Evolutionary conservation across 2,888 invertebrate species (phyloP).

Genomic region (Chaetoderma sp.): DNA sequence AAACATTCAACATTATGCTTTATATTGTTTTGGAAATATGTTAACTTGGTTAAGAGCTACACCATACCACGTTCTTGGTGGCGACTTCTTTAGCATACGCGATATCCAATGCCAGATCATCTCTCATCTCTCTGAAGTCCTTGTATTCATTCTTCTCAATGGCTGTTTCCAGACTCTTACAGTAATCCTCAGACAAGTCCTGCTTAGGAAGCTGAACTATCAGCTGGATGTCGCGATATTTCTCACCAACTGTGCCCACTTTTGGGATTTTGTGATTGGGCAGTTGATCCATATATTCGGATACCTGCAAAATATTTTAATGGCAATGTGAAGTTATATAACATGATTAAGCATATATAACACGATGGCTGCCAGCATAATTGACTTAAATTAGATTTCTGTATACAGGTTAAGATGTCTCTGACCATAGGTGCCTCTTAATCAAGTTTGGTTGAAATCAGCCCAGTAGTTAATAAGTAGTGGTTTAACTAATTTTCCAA

Average conservation of each 20-base stretch:
- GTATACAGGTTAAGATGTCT: too few relatives aligned
- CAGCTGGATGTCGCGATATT: conserved; percentile 83
- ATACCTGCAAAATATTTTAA: conserved; percentile 78
- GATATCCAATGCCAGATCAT: conserved; percentile 95
- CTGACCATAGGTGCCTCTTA: too few relatives aligned
- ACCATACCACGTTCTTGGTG: too few relatives aligned
- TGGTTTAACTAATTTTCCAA: too few relatives aligned
- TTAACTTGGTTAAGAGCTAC: too few relatives aligned
- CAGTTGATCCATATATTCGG: conserved; percentile 91
- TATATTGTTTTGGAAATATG: too few relatives aligned
- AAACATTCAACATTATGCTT: too few relatives aligned
- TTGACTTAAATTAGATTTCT: not conserved
- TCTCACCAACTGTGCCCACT: conserved; percentile 83
- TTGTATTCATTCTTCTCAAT: conserved; percentile 77
- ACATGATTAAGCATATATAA: not conserved
- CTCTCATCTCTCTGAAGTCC: conserved; percentile 93
- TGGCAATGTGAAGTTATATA: not conserved
- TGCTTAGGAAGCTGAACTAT: conserved; percentile 85
- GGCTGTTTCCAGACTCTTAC: conserved; percentile 72
- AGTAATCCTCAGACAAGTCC: conserved; percentile 90
- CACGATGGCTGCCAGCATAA: not conserved
- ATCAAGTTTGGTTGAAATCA: too few relatives aligned
- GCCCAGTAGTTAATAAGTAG: too few relatives aligned
- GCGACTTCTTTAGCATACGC: conserved; percentile 75
- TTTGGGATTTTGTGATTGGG: conserved; percentile 85